A percentile compares a stretch with the other conserved stretches of the same genome.
phyloP scores from a whole-genome alignment of 2,113 vertebrate genomes.

The Lycaon pictus region DNA sequence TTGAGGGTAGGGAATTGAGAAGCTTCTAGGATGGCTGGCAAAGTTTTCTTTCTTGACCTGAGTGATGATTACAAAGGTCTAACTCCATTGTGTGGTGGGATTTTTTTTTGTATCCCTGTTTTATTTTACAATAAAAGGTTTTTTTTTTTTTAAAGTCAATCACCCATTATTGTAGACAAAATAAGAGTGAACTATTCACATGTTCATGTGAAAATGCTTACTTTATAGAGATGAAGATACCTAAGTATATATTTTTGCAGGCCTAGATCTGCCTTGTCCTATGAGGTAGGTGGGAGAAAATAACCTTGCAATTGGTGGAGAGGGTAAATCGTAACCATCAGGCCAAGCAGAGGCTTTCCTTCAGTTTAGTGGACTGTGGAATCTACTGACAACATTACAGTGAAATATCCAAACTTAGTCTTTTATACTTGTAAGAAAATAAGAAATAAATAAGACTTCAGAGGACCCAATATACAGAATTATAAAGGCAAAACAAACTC shows the following conservation, averaged over 20 bases:
- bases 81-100: background rate
- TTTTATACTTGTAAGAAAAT: background rate
- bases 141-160: background rate
- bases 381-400: background rate
- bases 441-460: background rate
- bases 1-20: background rate
- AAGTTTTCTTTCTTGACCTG: conserved; percentile 41
- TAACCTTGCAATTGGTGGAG: background rate
- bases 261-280: background rate
- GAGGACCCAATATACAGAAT: background rate
- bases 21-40: background rate
- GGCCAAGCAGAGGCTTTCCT: background rate
- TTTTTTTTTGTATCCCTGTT: conserved; percentile 22
- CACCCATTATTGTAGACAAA: background rate
- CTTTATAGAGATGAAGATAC: conserved; percentile 12
- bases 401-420: background rate
- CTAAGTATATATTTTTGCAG: background rate
- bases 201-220: conserved; percentile 16
- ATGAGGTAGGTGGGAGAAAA: background rate
- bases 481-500: background rate
- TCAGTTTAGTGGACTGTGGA: background rate
- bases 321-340: background rate
- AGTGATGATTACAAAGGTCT: background rate
- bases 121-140: conserved; percentile 39
- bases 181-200: background rate